A percentile compares a stretch with the other conserved stretches of the same genome.
These are phyloP conservation scores for Eilema sororculum DNA, from an alignment of 2,888 invertebrate species.

Conservation along the genomic window DNA sequence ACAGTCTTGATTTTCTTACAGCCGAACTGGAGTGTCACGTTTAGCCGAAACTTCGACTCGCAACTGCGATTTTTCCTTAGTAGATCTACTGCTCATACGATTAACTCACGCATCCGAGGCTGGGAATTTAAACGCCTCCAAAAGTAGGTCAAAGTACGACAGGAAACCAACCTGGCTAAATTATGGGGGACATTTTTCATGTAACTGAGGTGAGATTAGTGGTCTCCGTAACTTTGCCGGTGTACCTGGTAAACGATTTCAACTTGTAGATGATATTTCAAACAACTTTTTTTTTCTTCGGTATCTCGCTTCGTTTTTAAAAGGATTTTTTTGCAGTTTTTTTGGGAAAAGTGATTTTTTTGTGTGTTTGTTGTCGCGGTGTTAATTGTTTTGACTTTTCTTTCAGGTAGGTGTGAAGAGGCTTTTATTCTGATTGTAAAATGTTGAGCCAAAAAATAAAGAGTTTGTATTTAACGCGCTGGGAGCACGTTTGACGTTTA, in stretches of 20 bases:
- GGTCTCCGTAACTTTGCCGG: constrained; percentile 37
- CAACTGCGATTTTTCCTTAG: background rate
- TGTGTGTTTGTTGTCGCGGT: background rate
- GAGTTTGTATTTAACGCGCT: background rate
- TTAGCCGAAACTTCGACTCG: too few species aligned
- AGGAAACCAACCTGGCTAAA: constrained; percentile 53
- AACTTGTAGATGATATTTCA: constrained; percentile 31
- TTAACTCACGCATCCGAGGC: constrained; percentile 42
- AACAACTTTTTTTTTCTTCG: constrained; percentile 10
- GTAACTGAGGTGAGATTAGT: constrained; percentile 52
- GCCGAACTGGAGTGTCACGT: too few species aligned
- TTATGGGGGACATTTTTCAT: constrained; percentile 64
- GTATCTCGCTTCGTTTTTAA: constrained; percentile 11
- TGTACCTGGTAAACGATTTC: constrained; percentile 44
- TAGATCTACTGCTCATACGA: constrained; percentile 22
- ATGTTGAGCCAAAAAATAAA: background rate
- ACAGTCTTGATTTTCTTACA: too few species aligned
- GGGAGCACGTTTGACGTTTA: background rate
- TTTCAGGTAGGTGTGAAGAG: background rate
- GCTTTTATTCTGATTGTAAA: background rate
- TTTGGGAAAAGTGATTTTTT: background rate
- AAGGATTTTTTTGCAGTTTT: constrained; percentile 7
- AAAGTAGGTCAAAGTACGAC: constrained; percentile 60
- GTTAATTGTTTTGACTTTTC: background rate
- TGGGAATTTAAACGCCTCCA: constrained; percentile 15